A percentile compares a stretch with the other conserved stretches of the same genome.
Conservation (phyloP, 2,888 invertebrate species). For the Orthonevra nobilis region DNA sequence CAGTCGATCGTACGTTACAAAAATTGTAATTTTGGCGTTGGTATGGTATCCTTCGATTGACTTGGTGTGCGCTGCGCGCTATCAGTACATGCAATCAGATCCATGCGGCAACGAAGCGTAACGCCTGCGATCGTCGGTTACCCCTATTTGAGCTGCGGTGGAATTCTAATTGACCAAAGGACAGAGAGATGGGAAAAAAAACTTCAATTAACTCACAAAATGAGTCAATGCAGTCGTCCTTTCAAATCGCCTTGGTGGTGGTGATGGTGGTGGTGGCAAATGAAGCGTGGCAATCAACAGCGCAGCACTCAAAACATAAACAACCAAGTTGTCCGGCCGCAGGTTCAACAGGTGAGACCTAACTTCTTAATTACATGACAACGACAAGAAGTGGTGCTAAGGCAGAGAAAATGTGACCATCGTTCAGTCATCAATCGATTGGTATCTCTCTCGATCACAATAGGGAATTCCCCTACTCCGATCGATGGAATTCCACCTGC, state of each 20-base stretch:
- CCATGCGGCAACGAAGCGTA: slow-evolving; percentile 55
- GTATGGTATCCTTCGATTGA: slow-evolving; percentile 52
- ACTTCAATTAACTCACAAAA: slow-evolving; percentile 64
- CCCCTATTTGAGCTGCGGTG: slow-evolving; percentile 66
- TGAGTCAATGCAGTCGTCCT: slow-evolving; percentile 40
- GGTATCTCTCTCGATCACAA: slow-evolving; percentile 26
- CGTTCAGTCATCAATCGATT: slow-evolving; percentile 28
- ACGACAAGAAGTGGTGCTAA: slow-evolving; percentile 1
- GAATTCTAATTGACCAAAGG: slow-evolving; percentile 69
- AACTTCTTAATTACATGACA: slow-evolving; percentile 69
- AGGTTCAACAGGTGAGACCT: slow-evolving; percentile 69
- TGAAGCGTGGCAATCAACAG: slow-evolving; percentile 65
- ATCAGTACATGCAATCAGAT: slow-evolving; percentile 70
- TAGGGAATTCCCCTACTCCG: slow-evolving; percentile 44
- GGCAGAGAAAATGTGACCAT: slow-evolving; percentile 12
- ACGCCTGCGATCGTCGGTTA: slow-evolving; percentile 49
- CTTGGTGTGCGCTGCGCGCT: slow-evolving; percentile 22
- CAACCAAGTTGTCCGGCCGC: slow-evolving; percentile 50
- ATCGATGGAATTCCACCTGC: slow-evolving; percentile 56
- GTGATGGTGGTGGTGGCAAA: slow-evolving; percentile 42
- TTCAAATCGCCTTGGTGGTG: slow-evolving; percentile 12
- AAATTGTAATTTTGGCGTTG: slow-evolving; percentile 42
- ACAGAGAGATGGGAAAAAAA: slow-evolving; percentile 56
- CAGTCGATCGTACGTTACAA: slow-evolving; percentile 49
- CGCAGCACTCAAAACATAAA: slow-evolving; percentile 60